A percentile compares a stretch with the other conserved stretches of the same genome.
Evolutionary conservation across 2,888 invertebrate species (phyloP).

Genomic region (Leptinotarsa peninsularis): DNA sequence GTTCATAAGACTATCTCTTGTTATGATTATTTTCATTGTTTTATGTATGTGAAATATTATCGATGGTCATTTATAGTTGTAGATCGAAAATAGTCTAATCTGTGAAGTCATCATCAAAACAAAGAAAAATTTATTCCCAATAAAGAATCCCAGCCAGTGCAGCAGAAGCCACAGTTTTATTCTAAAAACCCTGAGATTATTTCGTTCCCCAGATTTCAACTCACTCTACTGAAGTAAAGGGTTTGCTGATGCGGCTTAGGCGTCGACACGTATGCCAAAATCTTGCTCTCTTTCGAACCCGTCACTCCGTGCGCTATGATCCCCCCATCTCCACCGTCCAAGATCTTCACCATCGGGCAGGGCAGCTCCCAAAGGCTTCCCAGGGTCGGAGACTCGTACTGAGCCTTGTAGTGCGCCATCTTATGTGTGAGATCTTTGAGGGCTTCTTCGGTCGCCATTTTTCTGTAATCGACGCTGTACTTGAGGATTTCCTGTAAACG

Average conservation of each 20-base stretch:
- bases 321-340: conserved; percentile 74
- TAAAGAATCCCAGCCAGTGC: too few relatives aligned
- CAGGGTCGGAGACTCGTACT: conserved; percentile 83
- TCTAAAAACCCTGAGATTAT: too few relatives aligned
- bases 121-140: too few relatives aligned
- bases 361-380: conserved; percentile 65
- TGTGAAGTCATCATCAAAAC: too few relatives aligned
- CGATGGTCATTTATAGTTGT: too few relatives aligned
- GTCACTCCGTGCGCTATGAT: conserved; percentile 78
- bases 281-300: conserved; percentile 85
- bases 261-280: conserved; percentile 89
- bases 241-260: conserved; percentile 87
- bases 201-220: conserved; percentile 55
- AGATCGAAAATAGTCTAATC: too few relatives aligned
- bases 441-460: conserved; percentile 82
- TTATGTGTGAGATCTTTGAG: conserved; percentile 84
- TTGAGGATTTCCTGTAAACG: conserved; percentile 77
- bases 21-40: too few relatives aligned
- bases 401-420: conserved; percentile 84
- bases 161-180: too few relatives aligned
- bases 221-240: conserved; percentile 89
- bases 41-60: too few relatives aligned
- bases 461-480: conserved; percentile 87
- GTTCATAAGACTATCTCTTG: too few relatives aligned
- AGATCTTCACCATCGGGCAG: conserved; percentile 69